Evolutionary conservation across 2,888 invertebrate genomes (phyloP).

Genomic region (Cremastinae sp.): DNA sequence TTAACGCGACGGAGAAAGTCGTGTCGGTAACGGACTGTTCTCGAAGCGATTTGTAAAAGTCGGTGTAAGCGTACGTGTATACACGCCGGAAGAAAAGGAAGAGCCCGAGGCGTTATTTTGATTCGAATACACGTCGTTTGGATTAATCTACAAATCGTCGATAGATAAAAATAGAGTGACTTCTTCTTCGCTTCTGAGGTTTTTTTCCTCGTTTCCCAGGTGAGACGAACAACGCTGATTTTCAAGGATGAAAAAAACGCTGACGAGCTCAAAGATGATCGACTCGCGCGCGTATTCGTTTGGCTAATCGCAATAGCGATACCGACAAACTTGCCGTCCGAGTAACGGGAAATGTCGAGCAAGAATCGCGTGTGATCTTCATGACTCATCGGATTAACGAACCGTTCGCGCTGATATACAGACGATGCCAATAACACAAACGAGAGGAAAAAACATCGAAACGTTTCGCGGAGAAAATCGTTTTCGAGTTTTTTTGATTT

Average conservation of each 20-base stretch:
- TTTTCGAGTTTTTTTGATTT: too few species aligned
- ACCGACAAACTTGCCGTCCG: slow-evolving; percentile 1
- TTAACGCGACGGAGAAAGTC: slow-evolving; percentile 63
- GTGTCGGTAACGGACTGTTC: slow-evolving; percentile 9
- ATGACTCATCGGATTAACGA: slow-evolving; percentile 53
- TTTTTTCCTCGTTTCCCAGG: neutral
- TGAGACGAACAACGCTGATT: neutral
- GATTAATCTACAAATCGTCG: too few species aligned
- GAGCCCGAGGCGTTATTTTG: neutral
- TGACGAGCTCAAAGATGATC: neutral
- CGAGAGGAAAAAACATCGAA: neutral
- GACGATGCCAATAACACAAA: neutral
- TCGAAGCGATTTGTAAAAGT: slow-evolving; percentile 1
- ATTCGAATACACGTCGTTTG: too few species aligned
- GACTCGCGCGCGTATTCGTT: neutral
- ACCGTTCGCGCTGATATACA: slow-evolving; percentile 3
- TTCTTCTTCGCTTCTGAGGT: neutral
- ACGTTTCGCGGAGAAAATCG: neutral
- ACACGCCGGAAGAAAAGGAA: neutral
- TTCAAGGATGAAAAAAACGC: neutral
- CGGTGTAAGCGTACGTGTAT: neutral
- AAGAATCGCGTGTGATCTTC: slow-evolving; percentile 34
- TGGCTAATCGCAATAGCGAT: slow-evolving; percentile 21
- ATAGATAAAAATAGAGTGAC: neutral
- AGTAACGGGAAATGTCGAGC: slow-evolving; percentile 44